Evolutionary conservation across 2,888 invertebrate genomes (phyloP).

Genomic region (Drosophila mimetica): DNA sequence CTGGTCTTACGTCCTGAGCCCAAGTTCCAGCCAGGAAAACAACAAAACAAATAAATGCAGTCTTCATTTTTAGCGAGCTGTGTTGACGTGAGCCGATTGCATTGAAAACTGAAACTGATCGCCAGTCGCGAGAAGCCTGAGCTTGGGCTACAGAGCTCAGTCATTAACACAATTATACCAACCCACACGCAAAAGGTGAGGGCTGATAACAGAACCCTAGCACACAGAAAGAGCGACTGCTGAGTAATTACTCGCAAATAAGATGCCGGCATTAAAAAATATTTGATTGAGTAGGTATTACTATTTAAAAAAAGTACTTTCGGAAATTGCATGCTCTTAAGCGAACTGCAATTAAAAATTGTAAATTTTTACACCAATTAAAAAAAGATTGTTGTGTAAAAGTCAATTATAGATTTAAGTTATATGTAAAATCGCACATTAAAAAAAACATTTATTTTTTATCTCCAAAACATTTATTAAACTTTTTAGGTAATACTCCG

Average conservation of each 20-base stretch:
- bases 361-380: no score
- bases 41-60: constrained; percentile 24
- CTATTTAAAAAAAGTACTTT: neutral
- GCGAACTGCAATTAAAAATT: no score
- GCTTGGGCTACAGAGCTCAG: constrained; percentile 10
- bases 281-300: neutral
- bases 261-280: neutral
- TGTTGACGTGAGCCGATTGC: constrained; percentile 45
- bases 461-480: no score
- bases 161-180: constrained; percentile 35
- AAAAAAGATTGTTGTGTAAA: neutral
- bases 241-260: neutral
- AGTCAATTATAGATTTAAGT: neutral
- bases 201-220: constrained; percentile 35
- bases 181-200: constrained; percentile 23
- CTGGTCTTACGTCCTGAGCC: constrained; percentile 71
- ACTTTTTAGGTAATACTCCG: no score
- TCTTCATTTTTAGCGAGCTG: constrained; percentile 41
- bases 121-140: constrained; percentile 11
- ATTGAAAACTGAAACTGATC: constrained; percentile 63
- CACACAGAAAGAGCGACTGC: neutral
- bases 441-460: no score
- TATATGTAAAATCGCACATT: no score
- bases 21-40: constrained; percentile 31
- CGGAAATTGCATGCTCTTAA: neutral